Percentiles rank a stretch among this genome's conserved stretches.
Conservation (phyloP, 2,797 vertebrate species). For the Otolemur crassicaudatus region DNA sequence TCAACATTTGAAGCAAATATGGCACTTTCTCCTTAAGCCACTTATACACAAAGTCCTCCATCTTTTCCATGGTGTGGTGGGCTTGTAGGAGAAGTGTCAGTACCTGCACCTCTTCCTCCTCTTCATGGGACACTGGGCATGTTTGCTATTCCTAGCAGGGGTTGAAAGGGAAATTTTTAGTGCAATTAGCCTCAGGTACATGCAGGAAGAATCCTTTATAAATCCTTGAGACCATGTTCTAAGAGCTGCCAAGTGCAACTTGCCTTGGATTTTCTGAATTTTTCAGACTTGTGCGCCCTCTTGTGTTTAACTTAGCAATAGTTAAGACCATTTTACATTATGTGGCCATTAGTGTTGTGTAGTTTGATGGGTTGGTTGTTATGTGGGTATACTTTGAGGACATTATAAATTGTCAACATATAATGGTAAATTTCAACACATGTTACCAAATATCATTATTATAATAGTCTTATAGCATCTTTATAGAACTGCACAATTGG, state of each 20-base stretch:
- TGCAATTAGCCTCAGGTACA: neutral
- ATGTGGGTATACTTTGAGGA: conserved; percentile 38
- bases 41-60: conserved; percentile 99
- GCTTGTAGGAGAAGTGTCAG: conserved; percentile 96
- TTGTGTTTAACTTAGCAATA: conserved; percentile 59
- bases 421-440: conserved; percentile 26
- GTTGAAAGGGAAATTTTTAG: conserved; percentile 45
- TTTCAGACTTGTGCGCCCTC: conserved; percentile 72
- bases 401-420: neutral
- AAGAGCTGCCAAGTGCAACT: neutral
- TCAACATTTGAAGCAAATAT: neutral
- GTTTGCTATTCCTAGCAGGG: conserved; percentile 68
- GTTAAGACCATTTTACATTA: neutral
- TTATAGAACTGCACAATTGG: neutral
- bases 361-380: neutral
- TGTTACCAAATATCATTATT: neutral
- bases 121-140: conserved; percentile 75
- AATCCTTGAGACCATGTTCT: neutral
- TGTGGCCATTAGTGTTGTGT: neutral
- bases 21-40: neutral
- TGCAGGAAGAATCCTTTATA: neutral
- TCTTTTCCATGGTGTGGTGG: conserved; percentile 99
- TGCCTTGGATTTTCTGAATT: conserved; percentile 30
- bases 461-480: neutral
- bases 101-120: conserved; percentile 94